These are phyloP conservation scores for Dioctria linearis DNA, from an alignment of 2,888 invertebrate species.

Conservation along the genomic window DNA sequence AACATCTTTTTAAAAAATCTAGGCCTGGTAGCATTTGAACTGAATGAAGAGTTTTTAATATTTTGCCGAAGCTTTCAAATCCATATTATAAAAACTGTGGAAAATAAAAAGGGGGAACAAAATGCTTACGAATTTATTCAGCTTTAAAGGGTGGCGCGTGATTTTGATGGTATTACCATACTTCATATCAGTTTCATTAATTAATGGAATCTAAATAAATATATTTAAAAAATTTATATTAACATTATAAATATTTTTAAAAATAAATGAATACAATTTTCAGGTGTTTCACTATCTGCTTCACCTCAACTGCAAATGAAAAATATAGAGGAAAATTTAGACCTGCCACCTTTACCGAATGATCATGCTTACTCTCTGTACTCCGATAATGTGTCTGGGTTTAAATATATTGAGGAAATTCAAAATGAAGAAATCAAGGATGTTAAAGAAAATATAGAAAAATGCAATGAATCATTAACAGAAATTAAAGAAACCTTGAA, in stretches of 20 bases:
- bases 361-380: conserved; percentile 18
- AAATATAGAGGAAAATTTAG: conserved; percentile 4
- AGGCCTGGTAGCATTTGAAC: too few relatives aligned
- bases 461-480: background rate
- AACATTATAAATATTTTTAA: background rate
- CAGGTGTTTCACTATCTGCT: background rate
- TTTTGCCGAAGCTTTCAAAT: too few relatives aligned
- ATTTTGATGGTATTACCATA: too few relatives aligned
- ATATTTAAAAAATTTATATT: too few relatives aligned
- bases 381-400: background rate
- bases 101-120: too few relatives aligned
- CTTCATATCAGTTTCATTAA: too few relatives aligned
- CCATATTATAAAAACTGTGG: too few relatives aligned
- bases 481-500: background rate
- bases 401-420: background rate
- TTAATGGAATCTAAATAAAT: too few relatives aligned
- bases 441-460: conserved; percentile 4
- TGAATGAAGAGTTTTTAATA: too few relatives aligned
- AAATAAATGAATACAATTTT: conserved; percentile 54
- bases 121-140: too few relatives aligned
- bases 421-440: background rate
- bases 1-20: too few relatives aligned
- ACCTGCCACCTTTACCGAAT: conserved; percentile 44
- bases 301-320: conserved; percentile 8
- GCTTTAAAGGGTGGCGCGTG: too few relatives aligned